Evolutionary conservation across 2,113 vertebrate genomes (phyloP).

Genomic region (Pipa parva): DNA sequence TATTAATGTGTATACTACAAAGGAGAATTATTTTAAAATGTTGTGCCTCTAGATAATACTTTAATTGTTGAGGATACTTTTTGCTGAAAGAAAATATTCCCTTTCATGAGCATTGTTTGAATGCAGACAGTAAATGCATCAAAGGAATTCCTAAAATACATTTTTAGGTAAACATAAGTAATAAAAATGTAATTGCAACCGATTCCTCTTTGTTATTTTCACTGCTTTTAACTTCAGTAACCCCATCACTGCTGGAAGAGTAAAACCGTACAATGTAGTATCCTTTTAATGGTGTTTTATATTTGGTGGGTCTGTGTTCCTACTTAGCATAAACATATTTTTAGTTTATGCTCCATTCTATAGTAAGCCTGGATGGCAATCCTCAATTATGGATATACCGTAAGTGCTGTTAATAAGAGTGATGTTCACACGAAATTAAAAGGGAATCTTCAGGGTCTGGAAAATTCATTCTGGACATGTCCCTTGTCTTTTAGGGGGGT

Average conservation of each 20-base stretch:
- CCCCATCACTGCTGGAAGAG: neutral
- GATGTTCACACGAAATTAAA: too few species aligned
- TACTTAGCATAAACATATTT: too few species aligned
- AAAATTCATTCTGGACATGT: too few species aligned
- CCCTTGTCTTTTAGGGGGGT: too few species aligned
- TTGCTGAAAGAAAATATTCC: constrained; percentile 18
- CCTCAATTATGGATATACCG: too few species aligned
- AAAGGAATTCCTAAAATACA: constrained; percentile 17
- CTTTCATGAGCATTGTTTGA: constrained; percentile 31
- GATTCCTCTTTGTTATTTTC: constrained; percentile 11
- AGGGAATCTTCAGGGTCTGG: too few species aligned
- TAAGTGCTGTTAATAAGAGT: too few species aligned
- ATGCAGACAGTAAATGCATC: constrained; percentile 14
- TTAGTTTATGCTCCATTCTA: too few species aligned
- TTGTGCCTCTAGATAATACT: constrained; percentile 35
- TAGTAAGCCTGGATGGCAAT: too few species aligned
- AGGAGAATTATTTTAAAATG: constrained; percentile 34
- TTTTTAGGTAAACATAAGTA: constrained; percentile 23
- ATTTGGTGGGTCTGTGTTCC: too few species aligned
- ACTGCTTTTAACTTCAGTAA: neutral
- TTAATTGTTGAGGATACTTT: constrained; percentile 29
- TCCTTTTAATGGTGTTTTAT: too few species aligned
- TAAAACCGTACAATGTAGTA: too few species aligned
- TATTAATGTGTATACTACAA: constrained; percentile 22
- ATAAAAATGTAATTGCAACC: constrained; percentile 9